Conservation (phyloP, 2,888 invertebrate species). For the Lampropteryx suffumata region DNA sequence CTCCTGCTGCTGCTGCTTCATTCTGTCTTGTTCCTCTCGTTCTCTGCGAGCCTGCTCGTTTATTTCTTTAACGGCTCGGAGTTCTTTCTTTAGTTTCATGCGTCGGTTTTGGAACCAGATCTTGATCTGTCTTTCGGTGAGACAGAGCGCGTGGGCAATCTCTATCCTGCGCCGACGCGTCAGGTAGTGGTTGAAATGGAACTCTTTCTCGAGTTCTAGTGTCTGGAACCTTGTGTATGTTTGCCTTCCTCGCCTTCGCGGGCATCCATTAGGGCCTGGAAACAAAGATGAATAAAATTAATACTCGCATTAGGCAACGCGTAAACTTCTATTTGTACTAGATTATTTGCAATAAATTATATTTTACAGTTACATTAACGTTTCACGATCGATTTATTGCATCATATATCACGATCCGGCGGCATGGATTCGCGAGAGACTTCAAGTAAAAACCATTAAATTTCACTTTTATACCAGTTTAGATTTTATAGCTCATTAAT, state of each 20-base stretch:
- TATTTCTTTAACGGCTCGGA: slow-evolving; percentile 96
- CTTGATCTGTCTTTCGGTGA: slow-evolving; percentile 98
- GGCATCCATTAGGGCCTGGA: slow-evolving; percentile 97
- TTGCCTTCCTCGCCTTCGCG: slow-evolving; percentile 96
- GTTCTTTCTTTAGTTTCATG: slow-evolving; percentile 98
- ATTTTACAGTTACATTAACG: slow-evolving; percentile 51
- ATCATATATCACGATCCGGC: slow-evolving; percentile 66
- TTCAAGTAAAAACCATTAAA: slow-evolving; percentile 69
- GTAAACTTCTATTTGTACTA: slow-evolving; percentile 36
- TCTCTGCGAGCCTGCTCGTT: slow-evolving; percentile 96
- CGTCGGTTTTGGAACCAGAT: slow-evolving; percentile 98
- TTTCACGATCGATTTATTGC: slow-evolving; percentile 68
- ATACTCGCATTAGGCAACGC: slow-evolving; percentile 25
- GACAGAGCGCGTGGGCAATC: slow-evolving; percentile 97
- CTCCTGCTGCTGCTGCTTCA: slow-evolving; percentile 95
- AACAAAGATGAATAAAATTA: slow-evolving; percentile 55
- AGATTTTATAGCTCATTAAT: slow-evolving; percentile 80
- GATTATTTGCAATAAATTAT: slow-evolving; percentile 44
- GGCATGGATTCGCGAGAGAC: slow-evolving; percentile 63
- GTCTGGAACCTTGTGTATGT: slow-evolving; percentile 99
- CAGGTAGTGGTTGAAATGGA: slow-evolving; percentile 98
- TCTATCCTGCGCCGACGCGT: slow-evolving; percentile 98
- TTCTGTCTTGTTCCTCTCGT: slow-evolving; percentile 94
- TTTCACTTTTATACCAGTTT: slow-evolving; percentile 80
- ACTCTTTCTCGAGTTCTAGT: slow-evolving; percentile 98